Evolutionary conservation across 2,888 invertebrate genomes (phyloP).

Genomic region (Acleris holmiana): DNA sequence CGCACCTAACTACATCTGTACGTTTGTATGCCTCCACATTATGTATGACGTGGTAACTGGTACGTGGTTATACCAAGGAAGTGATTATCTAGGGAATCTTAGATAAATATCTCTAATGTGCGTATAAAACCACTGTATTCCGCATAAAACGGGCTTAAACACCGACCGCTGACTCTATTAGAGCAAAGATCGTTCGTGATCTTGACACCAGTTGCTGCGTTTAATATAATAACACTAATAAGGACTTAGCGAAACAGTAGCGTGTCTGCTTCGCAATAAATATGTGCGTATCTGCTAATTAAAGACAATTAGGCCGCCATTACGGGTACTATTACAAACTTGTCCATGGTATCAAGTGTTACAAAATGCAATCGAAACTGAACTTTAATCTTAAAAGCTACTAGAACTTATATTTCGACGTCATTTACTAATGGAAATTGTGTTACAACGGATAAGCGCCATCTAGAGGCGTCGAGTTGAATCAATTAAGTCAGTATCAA

Average conservation of each 20-base stretch:
- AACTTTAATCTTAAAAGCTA: constrained; percentile 5
- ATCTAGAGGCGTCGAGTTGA: constrained; percentile 51
- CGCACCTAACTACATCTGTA: no score
- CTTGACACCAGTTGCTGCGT: constrained; percentile 43
- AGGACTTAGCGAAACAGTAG: constrained; percentile 47
- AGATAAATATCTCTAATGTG: constrained; percentile 29
- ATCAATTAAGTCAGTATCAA: constrained; percentile 54
- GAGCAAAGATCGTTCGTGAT: constrained; percentile 40
- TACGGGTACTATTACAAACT: constrained; percentile 48
- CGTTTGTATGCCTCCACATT: no score
- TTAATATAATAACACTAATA: constrained; percentile 45
- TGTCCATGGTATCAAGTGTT: constrained; percentile 33
- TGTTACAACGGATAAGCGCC: constrained; percentile 44
- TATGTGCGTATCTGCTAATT: constrained; percentile 58
- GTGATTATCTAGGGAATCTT: constrained; percentile 38
- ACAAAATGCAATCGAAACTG: constrained; percentile 12
- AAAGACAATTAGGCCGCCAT: constrained; percentile 46
- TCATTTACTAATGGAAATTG: constrained; percentile 23
- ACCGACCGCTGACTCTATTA: constrained; percentile 37
- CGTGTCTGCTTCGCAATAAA: constrained; percentile 47
- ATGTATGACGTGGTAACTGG: constrained; percentile 14
- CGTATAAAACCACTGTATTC: constrained; percentile 29
- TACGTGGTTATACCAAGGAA: constrained; percentile 38
- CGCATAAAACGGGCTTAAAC: constrained; percentile 23
- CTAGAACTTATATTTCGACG: constrained; percentile 12